A percentile compares a stretch with the other conserved stretches of the same genome.
phyloP scores from a whole-genome alignment of 2,797 vertebrate genomes.

The Alectoris magna region DNA sequence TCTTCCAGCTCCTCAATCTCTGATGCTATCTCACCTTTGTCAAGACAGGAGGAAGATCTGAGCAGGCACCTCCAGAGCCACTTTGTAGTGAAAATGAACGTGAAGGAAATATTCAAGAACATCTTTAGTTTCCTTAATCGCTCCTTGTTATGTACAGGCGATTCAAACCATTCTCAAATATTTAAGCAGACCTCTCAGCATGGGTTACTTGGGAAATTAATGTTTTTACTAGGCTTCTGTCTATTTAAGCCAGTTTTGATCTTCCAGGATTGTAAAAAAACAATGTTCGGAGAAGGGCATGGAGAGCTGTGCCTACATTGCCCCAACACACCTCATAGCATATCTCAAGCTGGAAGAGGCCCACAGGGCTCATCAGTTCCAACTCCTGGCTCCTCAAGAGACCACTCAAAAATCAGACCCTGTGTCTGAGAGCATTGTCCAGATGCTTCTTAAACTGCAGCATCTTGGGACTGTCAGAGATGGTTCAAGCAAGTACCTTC shows the following conservation, averaged over 20 bases:
- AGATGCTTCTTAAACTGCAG: too few relatives aligned
- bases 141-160: background rate
- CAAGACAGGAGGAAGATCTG: conserved; percentile 8
- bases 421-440: too few relatives aligned
- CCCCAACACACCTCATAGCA: background rate
- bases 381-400: too few relatives aligned
- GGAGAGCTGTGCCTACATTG: background rate
- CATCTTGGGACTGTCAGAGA: too few relatives aligned
- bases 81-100: background rate
- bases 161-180: background rate
- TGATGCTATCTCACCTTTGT: background rate
- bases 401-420: too few relatives aligned
- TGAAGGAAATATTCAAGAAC: conserved; percentile 37
- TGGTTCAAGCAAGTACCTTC: background rate
- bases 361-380: too few relatives aligned
- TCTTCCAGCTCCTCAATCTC: background rate
- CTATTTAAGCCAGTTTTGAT: background rate
- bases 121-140: conserved; percentile 18
- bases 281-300: background rate
- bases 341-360: too few relatives aligned
- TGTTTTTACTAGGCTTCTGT: background rate
- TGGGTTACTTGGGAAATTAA: background rate
- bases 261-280: background rate
- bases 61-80: background rate
- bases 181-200: background rate